Base-by-base conservation (phyloP, 2,888 invertebrate genomes). In the Xiphydria camelus region DNA sequence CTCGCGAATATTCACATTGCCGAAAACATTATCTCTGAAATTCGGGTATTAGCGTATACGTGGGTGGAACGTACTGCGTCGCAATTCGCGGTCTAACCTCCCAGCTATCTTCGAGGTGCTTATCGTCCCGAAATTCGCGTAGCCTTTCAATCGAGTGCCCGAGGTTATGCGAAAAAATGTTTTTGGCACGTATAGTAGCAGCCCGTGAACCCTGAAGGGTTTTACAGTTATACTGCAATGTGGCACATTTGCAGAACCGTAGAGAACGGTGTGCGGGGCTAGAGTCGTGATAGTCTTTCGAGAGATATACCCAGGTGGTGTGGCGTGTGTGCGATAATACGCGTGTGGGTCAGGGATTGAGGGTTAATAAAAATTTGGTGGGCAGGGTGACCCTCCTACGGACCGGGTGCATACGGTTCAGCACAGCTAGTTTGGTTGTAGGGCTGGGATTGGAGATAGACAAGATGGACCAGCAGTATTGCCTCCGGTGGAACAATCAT, bases 401-500 rank as follows among this genome's bases (percentile, higher is more conserved):
- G 44, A 45, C 40, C 41, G 34, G 47, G 51, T 52, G 51, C 61
- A 47, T 47, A 61, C 59, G 53, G 59, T 55, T 68, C 43, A 66
- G 66, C 62, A 55, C 59, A 70, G 58, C 59, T 63, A 66, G 66
- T 67, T 63, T 64, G 69, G 53, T 71, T 71, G 64, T 68, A 71
- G 68, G 70, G 68, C 68, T 63, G 67, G 70, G 62, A 66, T 66
- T 66, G 72, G 68, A 62, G 68, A 69, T 71, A 70, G 67, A 66
- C 70, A 82, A 79, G 76, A 83, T 83, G 83, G 83, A 87, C 83
- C 88, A 87, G 82, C 91, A 92, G 83, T 93, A 91, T 82, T 91
- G 91, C 81, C 85, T 93, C 78, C 88, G 91, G 83, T 93, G 92
- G 92, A 91, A 92, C 84, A 93, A 92, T 82, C 92, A 92, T 82